Percentiles rank a stretch among this genome's conserved stretches.
These are phyloP conservation scores for Zaprionus gabonicus DNA, from an alignment of 1,140 invertebrate species.

Conservation along the genomic window DNA sequence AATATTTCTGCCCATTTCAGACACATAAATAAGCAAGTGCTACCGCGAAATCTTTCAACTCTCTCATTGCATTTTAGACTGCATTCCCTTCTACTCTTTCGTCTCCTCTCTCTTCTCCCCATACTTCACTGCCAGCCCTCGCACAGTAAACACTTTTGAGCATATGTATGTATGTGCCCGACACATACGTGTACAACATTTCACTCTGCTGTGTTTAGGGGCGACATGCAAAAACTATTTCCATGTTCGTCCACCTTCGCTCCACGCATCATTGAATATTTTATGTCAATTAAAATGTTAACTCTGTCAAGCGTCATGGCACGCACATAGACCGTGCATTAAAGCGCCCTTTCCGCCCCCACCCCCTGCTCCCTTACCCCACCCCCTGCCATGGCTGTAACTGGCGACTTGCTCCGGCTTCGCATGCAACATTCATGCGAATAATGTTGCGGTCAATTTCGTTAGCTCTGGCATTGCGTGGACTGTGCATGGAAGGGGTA, in stretches of 20 bases:
- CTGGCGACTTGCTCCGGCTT: constrained; percentile 29
- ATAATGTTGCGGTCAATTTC: constrained; percentile 80
- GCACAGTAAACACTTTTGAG: constrained; percentile 3
- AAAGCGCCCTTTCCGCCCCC: neutral
- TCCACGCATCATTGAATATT: constrained; percentile 64
- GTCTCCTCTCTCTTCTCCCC: too few relatives aligned
- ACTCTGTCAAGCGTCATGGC: constrained; percentile 69
- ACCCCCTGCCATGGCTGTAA: neutral
- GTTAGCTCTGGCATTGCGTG: constrained; percentile 36
- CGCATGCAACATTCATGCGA: constrained; percentile 62
- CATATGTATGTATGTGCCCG: constrained; percentile 6
- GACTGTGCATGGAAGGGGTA: neutral
- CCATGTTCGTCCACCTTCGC: constrained; percentile 46
- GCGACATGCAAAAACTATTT: constrained; percentile 68
- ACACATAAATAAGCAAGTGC: too few relatives aligned
- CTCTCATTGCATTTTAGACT: neutral
- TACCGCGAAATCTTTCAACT: neutral
- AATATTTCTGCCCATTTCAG: too few relatives aligned
- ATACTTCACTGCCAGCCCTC: constrained; percentile 20
- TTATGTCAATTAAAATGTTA: constrained; percentile 81
- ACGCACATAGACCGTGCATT: constrained; percentile 42
- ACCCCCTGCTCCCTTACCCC: neutral
- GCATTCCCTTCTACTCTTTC: too few relatives aligned
- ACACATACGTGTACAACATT: constrained; percentile 5
- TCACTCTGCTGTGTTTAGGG: constrained; percentile 23